A percentile compares a stretch with the other conserved stretches of the same genome.
phyloP scores from a whole-genome alignment of 2,113 vertebrate species.

The Sprattus sprattus region DNA sequence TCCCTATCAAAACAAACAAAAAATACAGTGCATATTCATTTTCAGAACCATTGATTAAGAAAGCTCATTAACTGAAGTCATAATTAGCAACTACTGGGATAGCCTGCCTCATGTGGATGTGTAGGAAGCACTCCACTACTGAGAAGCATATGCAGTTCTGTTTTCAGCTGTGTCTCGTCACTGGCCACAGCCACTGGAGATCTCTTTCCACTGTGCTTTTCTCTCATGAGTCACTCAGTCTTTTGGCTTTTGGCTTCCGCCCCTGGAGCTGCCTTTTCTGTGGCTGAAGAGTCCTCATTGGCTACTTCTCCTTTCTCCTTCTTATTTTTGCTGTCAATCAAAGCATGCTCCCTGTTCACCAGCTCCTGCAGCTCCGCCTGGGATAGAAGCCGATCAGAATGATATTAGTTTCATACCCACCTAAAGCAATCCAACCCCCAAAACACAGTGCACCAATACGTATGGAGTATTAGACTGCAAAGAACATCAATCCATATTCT shows the following conservation, averaged over 20 bases:
- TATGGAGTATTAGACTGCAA: background rate
- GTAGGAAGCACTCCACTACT: background rate
- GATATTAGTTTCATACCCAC: too few relatives aligned
- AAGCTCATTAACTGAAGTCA: background rate
- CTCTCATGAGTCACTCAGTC: constrained; percentile 52
- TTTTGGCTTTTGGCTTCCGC: constrained; percentile 52
- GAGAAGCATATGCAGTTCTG: background rate
- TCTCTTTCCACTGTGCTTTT: background rate
- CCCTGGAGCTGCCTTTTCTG: constrained; percentile 49
- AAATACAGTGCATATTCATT: background rate
- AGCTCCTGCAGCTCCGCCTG: constrained; percentile 84
- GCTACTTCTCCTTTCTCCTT: constrained; percentile 48
- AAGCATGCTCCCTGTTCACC: constrained; percentile 76
- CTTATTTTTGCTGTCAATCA: constrained; percentile 72
- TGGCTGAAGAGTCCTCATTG: constrained; percentile 44
- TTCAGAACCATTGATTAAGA: background rate
- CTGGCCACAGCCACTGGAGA: background rate
- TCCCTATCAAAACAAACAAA: background rate
- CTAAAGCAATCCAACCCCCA: background rate
- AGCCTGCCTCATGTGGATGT: too few relatives aligned
- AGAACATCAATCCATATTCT: too few relatives aligned
- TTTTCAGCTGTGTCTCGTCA: constrained; percentile 8
- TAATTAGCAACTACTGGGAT: background rate
- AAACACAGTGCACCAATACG: background rate
- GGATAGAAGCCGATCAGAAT: background rate